Evolutionary conservation across 1,140 invertebrate species (phyloP), one percentile per base, ranked within the genome.

Genomic region (Druon quercuslanigerum): DNA sequence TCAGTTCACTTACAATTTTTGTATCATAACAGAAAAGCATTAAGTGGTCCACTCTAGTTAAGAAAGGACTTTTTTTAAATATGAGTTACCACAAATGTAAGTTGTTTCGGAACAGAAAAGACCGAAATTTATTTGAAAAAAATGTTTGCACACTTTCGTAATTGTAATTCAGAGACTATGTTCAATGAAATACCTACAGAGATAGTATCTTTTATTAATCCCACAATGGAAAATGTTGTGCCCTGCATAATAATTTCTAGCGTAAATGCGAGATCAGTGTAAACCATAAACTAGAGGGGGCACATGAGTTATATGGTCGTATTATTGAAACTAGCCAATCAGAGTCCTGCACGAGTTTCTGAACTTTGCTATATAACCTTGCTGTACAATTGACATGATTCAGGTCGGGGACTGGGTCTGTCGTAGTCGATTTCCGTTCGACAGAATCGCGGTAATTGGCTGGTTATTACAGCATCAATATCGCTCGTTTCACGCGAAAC

Each of bases 401-500:
- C 25, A 66, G 60, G 40, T 20, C 60, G 33, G 60, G 16, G 60
- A 66, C 20, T 16, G 40, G 25, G 13, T 46, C 60, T 66, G 60
- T 60, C 57, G 57, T 66, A 66, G 60, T 66, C 60, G 60, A 66
- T 66, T 66, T 66, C 60, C 60, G 60, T 66, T 40, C 60, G 16
- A 16, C 14, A 66, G 60, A 66, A 66, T 66, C 60, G 40, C 60
- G 14, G 25, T 66, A 66, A 66, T 66, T 66, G 60, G 60, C 9
- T 66, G 60, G 60, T 66, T 66, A 66, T 66, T 66, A 66, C 60
- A 33, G 20, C 60, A 33, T 33, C 25, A 66, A 66, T 66, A 66
- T 66, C 20, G 60, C 60, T 40, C 60, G 40, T 66, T 66, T 66
- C 25, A 66, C 40, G 60, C 25, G 60, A 46, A 33, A 66, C 60